A percentile compares a stretch with the other conserved stretches of the same genome.
phyloP scores from a whole-genome alignment of 1,140 invertebrate species.

The Protaetia brevitarsis region DNA sequence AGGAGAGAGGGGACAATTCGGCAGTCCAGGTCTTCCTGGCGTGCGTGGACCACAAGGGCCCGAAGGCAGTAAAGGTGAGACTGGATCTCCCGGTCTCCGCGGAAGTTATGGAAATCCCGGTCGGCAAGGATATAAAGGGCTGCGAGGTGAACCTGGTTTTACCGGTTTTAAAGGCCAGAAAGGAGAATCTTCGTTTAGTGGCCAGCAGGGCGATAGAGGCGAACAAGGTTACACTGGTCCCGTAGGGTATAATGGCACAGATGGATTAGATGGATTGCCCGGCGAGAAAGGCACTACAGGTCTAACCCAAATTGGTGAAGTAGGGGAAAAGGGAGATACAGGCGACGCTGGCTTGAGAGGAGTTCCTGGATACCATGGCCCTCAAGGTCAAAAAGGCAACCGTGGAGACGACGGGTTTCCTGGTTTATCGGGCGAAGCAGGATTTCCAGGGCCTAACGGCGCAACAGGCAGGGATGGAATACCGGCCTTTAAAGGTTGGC shows the following conservation, averaged over 20 bases:
- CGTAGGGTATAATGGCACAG: conserved; percentile 49
- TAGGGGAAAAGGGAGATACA: conserved; percentile 36
- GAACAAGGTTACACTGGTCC: conserved; percentile 54
- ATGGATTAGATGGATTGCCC: conserved; percentile 37
- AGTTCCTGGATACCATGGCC: conserved; percentile 59
- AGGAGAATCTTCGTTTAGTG: conserved; percentile 61
- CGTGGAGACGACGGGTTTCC: conserved; percentile 54
- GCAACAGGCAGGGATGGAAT: conserved; percentile 21
- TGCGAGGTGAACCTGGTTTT: conserved; percentile 24
- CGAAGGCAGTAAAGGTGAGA: conserved; percentile 45
- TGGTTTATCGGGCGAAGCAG: conserved; percentile 49
- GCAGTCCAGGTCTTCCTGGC: conserved; percentile 59
- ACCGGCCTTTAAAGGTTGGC: too few species aligned
- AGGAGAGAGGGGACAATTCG: conserved; percentile 51
- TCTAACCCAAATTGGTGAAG: conserved; percentile 4
- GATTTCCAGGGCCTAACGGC: conserved; percentile 49
- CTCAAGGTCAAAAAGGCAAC: conserved; percentile 60
- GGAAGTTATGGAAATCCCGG: conserved; percentile 44
- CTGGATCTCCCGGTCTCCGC: conserved; percentile 52
- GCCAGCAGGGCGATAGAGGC: conserved; percentile 64
- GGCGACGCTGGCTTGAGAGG: conserved; percentile 65
- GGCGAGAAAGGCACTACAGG: conserved; percentile 64
- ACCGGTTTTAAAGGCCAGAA: conserved; percentile 47
- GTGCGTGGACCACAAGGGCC: conserved; percentile 64
- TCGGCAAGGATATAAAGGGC: conserved; percentile 40